phyloP scores from a whole-genome alignment of 2,113 vertebrate species.

The Sturnus vulgaris region DNA sequence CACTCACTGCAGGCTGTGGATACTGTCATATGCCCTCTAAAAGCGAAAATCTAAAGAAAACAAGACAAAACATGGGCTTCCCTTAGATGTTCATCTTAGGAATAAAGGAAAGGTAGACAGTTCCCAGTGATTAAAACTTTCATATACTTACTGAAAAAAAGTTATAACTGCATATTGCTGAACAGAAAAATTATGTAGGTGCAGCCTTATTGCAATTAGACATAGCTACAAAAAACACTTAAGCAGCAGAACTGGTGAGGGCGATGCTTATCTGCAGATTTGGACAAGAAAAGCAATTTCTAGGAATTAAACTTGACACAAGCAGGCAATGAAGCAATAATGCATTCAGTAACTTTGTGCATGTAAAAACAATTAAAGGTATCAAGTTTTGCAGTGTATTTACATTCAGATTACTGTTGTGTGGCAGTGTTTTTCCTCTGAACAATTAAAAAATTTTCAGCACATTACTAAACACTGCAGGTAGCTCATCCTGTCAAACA shows the following conservation, averaged over 20 bases:
- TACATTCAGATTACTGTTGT: neutral
- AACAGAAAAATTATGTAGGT: neutral
- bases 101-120: neutral
- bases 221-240: neutral
- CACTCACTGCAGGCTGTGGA: conserved; percentile 12
- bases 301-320: neutral
- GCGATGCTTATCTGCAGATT: neutral
- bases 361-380: neutral
- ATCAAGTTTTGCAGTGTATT: neutral
- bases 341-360: neutral
- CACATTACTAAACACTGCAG: neutral
- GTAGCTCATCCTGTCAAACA: neutral
- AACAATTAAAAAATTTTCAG: neutral
- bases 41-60: neutral
- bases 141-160: neutral
- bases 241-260: neutral
- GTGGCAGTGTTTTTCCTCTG: neutral
- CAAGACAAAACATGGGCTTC: neutral
- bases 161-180: neutral
- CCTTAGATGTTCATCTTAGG: neutral
- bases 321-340: neutral
- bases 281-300: neutral
- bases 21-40: neutral
- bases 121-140: neutral
- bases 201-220: neutral